Conservation (phyloP, 64 coral and sea anemone genomes). For the Hydrozoanthus tunicans region DNA sequence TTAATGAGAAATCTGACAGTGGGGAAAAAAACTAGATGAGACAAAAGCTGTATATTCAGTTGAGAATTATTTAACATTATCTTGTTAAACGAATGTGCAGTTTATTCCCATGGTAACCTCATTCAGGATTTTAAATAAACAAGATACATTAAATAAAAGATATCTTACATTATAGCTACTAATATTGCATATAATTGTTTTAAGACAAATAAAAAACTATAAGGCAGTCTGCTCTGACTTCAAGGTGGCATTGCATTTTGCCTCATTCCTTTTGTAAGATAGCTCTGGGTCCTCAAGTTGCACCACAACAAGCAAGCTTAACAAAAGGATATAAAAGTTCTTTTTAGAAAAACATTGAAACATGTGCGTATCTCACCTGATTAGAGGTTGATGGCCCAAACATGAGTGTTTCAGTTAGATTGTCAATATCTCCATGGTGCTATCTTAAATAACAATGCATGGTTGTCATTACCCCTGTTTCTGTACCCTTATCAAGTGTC, state of each 20-base stretch:
- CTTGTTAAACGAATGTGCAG: background rate
- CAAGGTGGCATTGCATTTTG: no score
- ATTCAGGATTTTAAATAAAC: background rate
- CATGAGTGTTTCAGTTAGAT: conserved; percentile 5
- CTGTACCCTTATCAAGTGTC: no score
- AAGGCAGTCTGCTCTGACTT: background rate
- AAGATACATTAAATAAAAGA: background rate
- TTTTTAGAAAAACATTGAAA: no score
- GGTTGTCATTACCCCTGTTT: no score
- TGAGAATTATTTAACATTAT: background rate
- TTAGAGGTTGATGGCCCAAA: conserved; percentile 18
- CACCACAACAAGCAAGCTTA: no score
- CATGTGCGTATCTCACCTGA: conserved; percentile 1
- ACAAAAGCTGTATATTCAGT: conserved; percentile 1
- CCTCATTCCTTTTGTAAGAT: no score
- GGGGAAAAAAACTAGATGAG: background rate
- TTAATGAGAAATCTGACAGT: conserved; percentile 19
- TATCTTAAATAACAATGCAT: background rate
- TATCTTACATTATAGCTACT: conserved; percentile 2
- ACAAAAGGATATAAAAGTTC: no score
- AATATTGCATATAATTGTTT: background rate
- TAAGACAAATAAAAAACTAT: conserved; percentile 1
- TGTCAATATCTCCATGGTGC: background rate
- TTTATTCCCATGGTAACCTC: conserved; percentile 7
- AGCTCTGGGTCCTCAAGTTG: no score